These are phyloP conservation scores for Eupsittula cactorum DNA, from an alignment of 2,113 vertebrate species.

Conservation along the genomic window DNA sequence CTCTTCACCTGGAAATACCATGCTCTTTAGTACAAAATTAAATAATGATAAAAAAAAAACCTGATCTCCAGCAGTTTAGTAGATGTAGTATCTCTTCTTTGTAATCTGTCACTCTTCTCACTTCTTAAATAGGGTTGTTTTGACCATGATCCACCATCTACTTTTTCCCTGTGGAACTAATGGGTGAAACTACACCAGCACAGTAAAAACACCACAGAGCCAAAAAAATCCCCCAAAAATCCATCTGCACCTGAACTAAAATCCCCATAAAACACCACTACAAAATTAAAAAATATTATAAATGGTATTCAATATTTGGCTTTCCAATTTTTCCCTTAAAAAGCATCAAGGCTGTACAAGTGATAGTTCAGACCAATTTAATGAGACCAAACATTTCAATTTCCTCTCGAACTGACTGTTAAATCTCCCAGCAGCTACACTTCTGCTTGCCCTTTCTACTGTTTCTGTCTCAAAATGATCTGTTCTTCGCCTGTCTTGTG, in stretches of 20 bases:
- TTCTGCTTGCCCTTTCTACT: background rate
- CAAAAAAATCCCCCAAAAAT: background rate
- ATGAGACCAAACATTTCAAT: background rate
- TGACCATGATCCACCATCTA: background rate
- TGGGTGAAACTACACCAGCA: background rate
- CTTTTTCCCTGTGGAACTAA: background rate
- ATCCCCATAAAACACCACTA: background rate
- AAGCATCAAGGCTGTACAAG: background rate
- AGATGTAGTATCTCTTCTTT: accelerated
- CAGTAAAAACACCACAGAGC: background rate
- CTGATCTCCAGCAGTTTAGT: background rate
- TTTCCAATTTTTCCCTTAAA: background rate
- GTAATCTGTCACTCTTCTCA: background rate
- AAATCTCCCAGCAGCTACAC: background rate
- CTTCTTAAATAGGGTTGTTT: background rate
- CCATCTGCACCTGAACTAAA: background rate
- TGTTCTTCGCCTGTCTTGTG: background rate
- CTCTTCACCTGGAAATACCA: background rate
- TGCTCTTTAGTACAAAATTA: background rate
- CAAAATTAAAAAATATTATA: background rate
- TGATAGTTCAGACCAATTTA: background rate
- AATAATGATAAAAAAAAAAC: background rate
- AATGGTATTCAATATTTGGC: background rate
- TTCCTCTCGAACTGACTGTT: background rate
- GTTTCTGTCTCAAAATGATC: background rate